phyloP scores from a whole-genome alignment of 2,888 invertebrate species.

The Leptopilina myrica region DNA sequence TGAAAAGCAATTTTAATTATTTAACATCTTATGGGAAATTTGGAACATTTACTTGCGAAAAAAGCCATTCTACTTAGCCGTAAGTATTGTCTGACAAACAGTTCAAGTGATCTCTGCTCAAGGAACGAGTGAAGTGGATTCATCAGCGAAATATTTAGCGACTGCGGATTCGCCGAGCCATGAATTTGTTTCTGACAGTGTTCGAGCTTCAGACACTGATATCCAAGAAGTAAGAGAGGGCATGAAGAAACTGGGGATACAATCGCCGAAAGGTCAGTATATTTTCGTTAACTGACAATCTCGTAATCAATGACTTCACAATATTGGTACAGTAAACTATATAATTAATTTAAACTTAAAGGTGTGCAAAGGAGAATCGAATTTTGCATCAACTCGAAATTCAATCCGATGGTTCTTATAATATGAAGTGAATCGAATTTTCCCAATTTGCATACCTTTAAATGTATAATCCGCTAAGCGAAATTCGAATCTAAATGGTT shows the following conservation, averaged over 20 bases:
- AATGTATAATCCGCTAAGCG: background rate
- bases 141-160: conserved; percentile 47
- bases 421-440: too few species aligned
- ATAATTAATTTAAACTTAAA: too few species aligned
- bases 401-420: too few species aligned
- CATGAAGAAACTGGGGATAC: conserved; percentile 85
- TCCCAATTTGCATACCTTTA: too few species aligned
- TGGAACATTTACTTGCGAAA: conserved; percentile 45
- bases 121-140: conserved; percentile 52
- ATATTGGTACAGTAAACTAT: conserved; percentile 12
- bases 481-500: background rate
- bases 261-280: conserved; percentile 79
- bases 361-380: too few species aligned
- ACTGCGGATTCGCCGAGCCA: conserved; percentile 75
- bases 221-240: conserved; percentile 86
- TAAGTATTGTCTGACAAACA: conserved; percentile 70
- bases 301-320: background rate
- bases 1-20: too few species aligned
- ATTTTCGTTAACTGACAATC: background rate
- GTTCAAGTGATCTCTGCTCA: conserved; percentile 66
- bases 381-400: too few species aligned
- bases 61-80: conserved; percentile 64
- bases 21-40: conserved; percentile 8
- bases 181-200: conserved; percentile 88
- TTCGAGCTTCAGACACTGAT: conserved; percentile 82